Base-by-base conservation (phyloP, 2,797 vertebrate species). In the Capromys pilorides region DNA sequence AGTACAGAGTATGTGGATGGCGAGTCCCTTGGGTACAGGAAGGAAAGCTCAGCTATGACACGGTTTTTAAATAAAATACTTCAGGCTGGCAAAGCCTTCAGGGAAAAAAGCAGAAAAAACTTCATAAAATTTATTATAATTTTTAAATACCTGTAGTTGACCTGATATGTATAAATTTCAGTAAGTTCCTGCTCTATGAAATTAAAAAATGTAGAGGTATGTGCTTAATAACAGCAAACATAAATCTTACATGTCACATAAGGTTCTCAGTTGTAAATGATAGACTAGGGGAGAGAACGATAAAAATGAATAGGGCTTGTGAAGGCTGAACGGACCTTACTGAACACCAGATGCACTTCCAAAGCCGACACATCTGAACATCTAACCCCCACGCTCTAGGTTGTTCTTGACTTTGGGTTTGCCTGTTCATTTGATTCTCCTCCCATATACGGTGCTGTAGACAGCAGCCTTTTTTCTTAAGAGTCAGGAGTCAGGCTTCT, bases 231-330 rank as follows among this genome's bases (percentile, higher is more conserved):
- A 51, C 33, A 51, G 59, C 26, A 57, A 26, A 64, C 22, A 69
- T 67, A 82, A 45, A 87, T 7, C 54, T 93, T 94, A 62, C 87
- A 36, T 26, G 2, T 78, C 31, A 41, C 61, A 75, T 94, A 51
- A 93, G 31, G 26, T 80, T 96, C 91, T 88, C 24, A 36, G 14
- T 86, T n/a, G 31, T 49, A 93, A 93, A 91, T 96, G 59, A 62
- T 86, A 89, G 95, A 94, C 96, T 97, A 92, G 94, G 90, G 67
- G 73, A 84, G 88, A 92, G 96, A 96, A 90, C 36, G 71, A 2
- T 1, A 86, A 77, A 92, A 90, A 85, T 92, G 93, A 86, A 78
- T 89, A 26, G 91, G 95, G 79, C 95, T 88, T 96, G 94, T 91
- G 89, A 97, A 94, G 28, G 61, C n/a, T 86, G 86, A 97, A 6